phyloP scores from a whole-genome alignment of 2,888 invertebrate species.

The Empis livida region DNA sequence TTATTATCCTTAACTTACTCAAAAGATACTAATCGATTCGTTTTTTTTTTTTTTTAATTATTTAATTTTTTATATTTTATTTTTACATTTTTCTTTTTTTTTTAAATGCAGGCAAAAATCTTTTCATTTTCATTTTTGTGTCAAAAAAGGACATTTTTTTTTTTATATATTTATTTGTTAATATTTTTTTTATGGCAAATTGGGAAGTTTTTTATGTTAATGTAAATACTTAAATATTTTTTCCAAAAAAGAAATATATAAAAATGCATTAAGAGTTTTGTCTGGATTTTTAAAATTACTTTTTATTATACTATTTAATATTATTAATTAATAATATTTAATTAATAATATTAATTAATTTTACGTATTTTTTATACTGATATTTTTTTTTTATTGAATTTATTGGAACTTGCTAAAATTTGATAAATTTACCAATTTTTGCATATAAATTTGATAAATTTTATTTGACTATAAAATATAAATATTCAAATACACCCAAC shows the following conservation, averaged over 20 bases:
- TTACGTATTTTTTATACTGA: not conserved
- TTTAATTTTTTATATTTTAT: slow-evolving; percentile 6
- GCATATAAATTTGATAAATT: too few relatives aligned
- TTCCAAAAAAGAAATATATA: too few relatives aligned
- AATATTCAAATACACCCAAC: too few relatives aligned
- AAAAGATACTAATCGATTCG: slow-evolving; percentile 27
- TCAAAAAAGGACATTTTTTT: too few relatives aligned
- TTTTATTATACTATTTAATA: slow-evolving; percentile 12
- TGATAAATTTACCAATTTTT: too few relatives aligned
- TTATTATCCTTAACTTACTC: slow-evolving; percentile 11
- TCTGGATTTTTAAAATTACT: slow-evolving; percentile 8
- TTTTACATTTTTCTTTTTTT: slow-evolving; percentile 9
- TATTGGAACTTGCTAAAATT: too few relatives aligned
- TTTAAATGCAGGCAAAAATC: not conserved
- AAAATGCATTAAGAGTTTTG: slow-evolving; percentile 5
- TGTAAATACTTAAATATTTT: too few relatives aligned
- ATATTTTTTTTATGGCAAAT: too few relatives aligned
- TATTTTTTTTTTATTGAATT: too few relatives aligned
- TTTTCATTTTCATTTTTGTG: slow-evolving; percentile 4
- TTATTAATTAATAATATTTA: slow-evolving; percentile 1
- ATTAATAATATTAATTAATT: not conserved
- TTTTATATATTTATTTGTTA: too few relatives aligned
- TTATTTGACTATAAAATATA: too few relatives aligned
- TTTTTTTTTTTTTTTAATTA: slow-evolving; percentile 13
- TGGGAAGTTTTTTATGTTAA: too few relatives aligned